Evolutionary conservation across 1,140 invertebrate species (phyloP), one percentile per base, ranked within the genome.

Genomic region (Ceratosolen solmsi): DNA sequence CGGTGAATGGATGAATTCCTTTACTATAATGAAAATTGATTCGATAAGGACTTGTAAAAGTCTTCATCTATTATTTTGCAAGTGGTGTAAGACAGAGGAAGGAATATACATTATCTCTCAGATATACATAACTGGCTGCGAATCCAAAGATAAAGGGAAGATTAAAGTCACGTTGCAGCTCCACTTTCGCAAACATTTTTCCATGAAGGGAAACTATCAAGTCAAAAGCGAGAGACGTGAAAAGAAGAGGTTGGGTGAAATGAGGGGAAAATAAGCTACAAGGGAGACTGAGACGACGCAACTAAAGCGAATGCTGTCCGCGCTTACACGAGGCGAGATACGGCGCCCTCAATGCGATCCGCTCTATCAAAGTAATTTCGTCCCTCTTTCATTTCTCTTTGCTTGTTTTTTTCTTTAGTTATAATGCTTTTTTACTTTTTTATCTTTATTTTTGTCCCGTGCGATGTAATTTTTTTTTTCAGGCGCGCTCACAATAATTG

Each of bases 281-380:
- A 46, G n/a, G 38, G n/a, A 46, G 38, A 25, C 46, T 13, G 65
- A 38, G 27, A 76, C 41, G 58, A 60, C 49, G 75, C 80, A 73
- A 81, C 76, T 80, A 49, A 75, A 82, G 75, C 30, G 81, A 71
- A 80, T 71, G 30, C 49, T 49, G 38, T 49, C 49, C 68, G 41
- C n/a, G 2, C 36, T 17, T n/a, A 7, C 33, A 41, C 33, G 68
- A 49, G 5, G n/a, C 25, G 17, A 49, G 41, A 49, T 49, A 27
- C 41, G 68, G 15, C n/a, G 58, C n/a, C 11, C 58, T 60, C 58
- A 22, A 30, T 60, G 58, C 2, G 58, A 60, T 60, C 58, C 25
- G 1, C 58, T 22, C n/a, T 30, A 27, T 30, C 25, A 0, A 15
- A 60, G 58, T 60, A 60, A 60, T 30, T 60, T 60, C 8, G n/a